These are phyloP conservation scores for Leucozona laternaria DNA, from an alignment of 2,888 invertebrate species.

Conservation along the genomic window DNA sequence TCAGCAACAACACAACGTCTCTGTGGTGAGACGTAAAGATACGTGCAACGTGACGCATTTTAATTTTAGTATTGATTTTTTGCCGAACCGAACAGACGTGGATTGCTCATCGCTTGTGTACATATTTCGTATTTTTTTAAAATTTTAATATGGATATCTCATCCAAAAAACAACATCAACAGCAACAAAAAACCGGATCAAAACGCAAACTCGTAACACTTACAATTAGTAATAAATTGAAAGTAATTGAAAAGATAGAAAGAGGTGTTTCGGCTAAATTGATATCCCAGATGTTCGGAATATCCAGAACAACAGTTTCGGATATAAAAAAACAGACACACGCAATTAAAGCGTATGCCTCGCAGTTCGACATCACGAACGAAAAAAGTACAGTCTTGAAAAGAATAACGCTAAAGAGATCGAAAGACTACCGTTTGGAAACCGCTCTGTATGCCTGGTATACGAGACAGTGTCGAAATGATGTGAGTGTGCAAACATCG, in stretches of 20 bases:
- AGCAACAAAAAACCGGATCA: slow-evolving; percentile 32
- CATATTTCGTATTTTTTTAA: neutral
- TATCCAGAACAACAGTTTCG: slow-evolving; percentile 54
- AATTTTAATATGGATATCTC: neutral
- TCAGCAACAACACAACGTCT: neutral
- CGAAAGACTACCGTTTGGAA: slow-evolving; percentile 36
- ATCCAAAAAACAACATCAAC: slow-evolving; percentile 5
- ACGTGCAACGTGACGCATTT: slow-evolving; percentile 1
- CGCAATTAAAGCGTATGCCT: slow-evolving; percentile 29
- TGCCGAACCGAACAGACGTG: slow-evolving; percentile 19
- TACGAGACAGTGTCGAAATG: slow-evolving; percentile 1
- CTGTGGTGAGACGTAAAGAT: neutral
- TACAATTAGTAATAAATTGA: slow-evolving; percentile 49
- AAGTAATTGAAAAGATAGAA: slow-evolving; percentile 52
- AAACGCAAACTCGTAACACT: slow-evolving; percentile 54
- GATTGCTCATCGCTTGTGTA: neutral
- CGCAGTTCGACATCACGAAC: slow-evolving; percentile 20
- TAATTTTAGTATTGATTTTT: slow-evolving; percentile 58
- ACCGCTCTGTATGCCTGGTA: slow-evolving; percentile 41
- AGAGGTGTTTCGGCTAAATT: slow-evolving; percentile 16
- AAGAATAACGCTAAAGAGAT: slow-evolving; percentile 30
- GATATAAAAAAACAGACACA: slow-evolving; percentile 43
- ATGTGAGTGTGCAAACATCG: neutral
- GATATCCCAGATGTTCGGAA: slow-evolving; percentile 48
- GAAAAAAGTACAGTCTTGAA: slow-evolving; percentile 6